These are phyloP conservation scores for Chlorops oryzae DNA, from an alignment of 1,140 invertebrate genomes.

Conservation along the genomic window DNA sequence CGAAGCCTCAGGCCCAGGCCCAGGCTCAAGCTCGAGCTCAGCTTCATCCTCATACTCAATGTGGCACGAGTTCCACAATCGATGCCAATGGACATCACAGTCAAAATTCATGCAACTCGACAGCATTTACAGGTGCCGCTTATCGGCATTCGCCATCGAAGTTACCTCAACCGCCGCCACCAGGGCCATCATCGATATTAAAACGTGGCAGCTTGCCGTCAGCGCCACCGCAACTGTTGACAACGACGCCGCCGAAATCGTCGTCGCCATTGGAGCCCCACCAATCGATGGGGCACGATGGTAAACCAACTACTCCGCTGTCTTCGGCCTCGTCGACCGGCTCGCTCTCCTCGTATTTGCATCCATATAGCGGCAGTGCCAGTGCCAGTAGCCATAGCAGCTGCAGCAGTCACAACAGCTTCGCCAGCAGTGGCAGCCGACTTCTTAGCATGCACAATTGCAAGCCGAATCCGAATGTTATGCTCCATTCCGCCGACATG, in stretches of 20 bases:
- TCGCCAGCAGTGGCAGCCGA: constrained; percentile 18
- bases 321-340: neutral
- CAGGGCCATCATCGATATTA: constrained; percentile 1
- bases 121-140: constrained; percentile 3
- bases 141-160: neutral
- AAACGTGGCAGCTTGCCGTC: too few species aligned
- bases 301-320: neutral
- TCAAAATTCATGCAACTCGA: constrained; percentile 10
- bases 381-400: constrained; percentile 24
- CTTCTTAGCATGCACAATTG: constrained; percentile 31
- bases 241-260: constrained; percentile 26
- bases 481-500: constrained; percentile 36
- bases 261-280: constrained; percentile 40
- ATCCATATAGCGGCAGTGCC: too few species aligned
- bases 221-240: constrained; percentile 40
- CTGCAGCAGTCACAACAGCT: neutral
- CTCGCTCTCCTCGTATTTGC: neutral
- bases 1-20: constrained; percentile 41
- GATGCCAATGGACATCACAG: neutral
- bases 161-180: neutral
- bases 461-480: constrained; percentile 37
- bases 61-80: neutral
- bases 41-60: neutral
- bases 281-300: constrained; percentile 27
- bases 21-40: too few species aligned